Base-by-base conservation (phyloP, 2,888 invertebrate genomes). In the Phasia obesa region DNA sequence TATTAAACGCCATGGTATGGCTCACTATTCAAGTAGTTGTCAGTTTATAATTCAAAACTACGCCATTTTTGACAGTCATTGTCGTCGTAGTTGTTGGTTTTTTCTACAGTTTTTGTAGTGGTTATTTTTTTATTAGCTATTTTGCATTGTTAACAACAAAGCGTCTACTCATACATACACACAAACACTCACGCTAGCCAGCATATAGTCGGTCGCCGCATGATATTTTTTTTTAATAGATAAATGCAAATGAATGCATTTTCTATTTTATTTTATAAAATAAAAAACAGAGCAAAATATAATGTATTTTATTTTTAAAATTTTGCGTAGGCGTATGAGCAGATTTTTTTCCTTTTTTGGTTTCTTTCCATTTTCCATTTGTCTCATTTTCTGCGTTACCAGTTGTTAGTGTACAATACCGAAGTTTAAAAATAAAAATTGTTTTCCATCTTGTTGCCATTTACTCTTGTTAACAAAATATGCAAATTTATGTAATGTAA, bases 1-100 rank as follows among this genome's bases (percentile, higher is more conserved):
- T 44, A 53, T 65, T 59, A 76, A 81, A 76, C 38, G 64, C 65
- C 70, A 65, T 71, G 75, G 47, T 51, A 64, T 53, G 51, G 65
- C 60, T 60, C 65, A 67, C 67, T 67, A 65, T 67, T 73, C 53
- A 67, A 76, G 59, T 76, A 78, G 75, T 81, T 84, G 85, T 82
- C 85, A 84, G 83, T 80, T 76, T 81, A 83, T 83, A 83, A 85
- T 82, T 85, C 85, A 85, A 85, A 85, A 79, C 79, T 83, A 79
- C 79, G 83, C 83, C 83, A 83, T 83, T 79, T 79, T 75, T 79
- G 83, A 83, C 83, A 83, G 79, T 79, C 83, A 83, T 83, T 83
- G 83, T 79, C 79, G 83, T 83, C 79, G 73, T 23, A 71, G 75
- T 75, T 76, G 70, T 81, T 69, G 38, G 75, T 51, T 69, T 69